phyloP scores from a whole-genome alignment of 2,113 vertebrate species.

The Petrocephalus microphthalmus region DNA sequence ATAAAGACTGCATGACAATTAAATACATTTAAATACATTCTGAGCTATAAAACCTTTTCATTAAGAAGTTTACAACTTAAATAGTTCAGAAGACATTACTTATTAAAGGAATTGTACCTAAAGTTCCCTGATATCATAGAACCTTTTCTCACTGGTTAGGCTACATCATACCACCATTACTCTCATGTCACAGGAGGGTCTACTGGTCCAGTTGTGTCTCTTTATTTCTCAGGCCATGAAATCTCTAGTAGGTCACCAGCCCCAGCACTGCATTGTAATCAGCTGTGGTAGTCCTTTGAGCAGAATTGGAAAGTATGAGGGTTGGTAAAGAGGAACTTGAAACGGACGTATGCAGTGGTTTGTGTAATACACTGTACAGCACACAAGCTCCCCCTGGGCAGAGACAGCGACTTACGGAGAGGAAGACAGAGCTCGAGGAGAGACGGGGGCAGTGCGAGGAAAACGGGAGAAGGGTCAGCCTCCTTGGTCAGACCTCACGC shows the following conservation, averaged over 20 bases:
- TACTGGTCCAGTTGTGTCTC: background rate
- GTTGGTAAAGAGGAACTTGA: background rate
- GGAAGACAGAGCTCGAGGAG: background rate
- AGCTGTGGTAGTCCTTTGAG: background rate
- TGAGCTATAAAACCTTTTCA: constrained; percentile 68
- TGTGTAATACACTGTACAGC: background rate
- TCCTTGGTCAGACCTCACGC: background rate
- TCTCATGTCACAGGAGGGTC: background rate
- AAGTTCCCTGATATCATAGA: constrained; percentile 72
- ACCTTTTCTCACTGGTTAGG: constrained; percentile 48
- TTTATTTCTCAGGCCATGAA: background rate
- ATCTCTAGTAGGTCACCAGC: background rate
- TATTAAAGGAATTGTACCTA: constrained; percentile 61
- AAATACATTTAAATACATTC: constrained; percentile 71
- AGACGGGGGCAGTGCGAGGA: background rate
- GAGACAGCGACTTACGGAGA: background rate
- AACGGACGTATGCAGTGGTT: background rate
- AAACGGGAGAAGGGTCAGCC: background rate
- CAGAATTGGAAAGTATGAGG: background rate
- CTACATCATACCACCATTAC: constrained; percentile 34
- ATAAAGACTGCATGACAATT: constrained; percentile 69
- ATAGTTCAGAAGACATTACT: constrained; percentile 57
- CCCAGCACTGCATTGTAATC: background rate
- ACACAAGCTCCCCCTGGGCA: background rate
- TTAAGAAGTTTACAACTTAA: constrained; percentile 63